These are phyloP conservation scores for Wiebesia pumilae DNA, from an alignment of 1,140 invertebrate genomes.

Conservation along the genomic window DNA sequence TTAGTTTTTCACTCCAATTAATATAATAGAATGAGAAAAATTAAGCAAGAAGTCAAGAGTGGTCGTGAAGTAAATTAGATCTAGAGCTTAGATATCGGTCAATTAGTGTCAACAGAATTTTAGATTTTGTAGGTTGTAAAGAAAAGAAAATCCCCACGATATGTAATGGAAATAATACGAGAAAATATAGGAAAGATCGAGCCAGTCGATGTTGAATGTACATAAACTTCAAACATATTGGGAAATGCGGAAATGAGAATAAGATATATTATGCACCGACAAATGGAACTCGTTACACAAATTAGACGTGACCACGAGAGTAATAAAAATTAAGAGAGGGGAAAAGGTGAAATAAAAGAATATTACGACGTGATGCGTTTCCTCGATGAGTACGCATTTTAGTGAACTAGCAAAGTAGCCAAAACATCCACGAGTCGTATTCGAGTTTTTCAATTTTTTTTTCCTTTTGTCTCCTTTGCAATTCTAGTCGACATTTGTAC, in stretches of 20 bases:
- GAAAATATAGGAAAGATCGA: slow-evolving; percentile 35
- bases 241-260: slow-evolving; percentile 2
- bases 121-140: slow-evolving; percentile 39
- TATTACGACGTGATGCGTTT: slow-evolving; percentile 24
- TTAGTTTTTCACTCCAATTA: slow-evolving; percentile 49
- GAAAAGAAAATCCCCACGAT: slow-evolving; percentile 34
- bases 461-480: slow-evolving; percentile 35
- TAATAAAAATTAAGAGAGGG: slow-evolving; percentile 26
- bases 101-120: slow-evolving; percentile 50
- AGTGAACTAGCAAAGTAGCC: slow-evolving; percentile 39
- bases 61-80: slow-evolving; percentile 40
- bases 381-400: slow-evolving; percentile 40
- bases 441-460: slow-evolving; percentile 31
- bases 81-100: slow-evolving; percentile 51
- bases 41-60: slow-evolving; percentile 29
- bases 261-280: slow-evolving; percentile 34
- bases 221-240: slow-evolving; percentile 43
- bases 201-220: slow-evolving; percentile 47
- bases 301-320: slow-evolving; percentile 18
- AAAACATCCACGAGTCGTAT: slow-evolving; percentile 21
- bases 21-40: not conserved
- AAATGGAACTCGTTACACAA: slow-evolving; percentile 40
- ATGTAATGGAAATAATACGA: slow-evolving; percentile 5
- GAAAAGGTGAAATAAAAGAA: slow-evolving; percentile 25
- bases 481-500: slow-evolving; percentile 52